Base-by-base conservation (phyloP, 1,140 invertebrate species). In the Ceratoteleas bidentatus region DNA sequence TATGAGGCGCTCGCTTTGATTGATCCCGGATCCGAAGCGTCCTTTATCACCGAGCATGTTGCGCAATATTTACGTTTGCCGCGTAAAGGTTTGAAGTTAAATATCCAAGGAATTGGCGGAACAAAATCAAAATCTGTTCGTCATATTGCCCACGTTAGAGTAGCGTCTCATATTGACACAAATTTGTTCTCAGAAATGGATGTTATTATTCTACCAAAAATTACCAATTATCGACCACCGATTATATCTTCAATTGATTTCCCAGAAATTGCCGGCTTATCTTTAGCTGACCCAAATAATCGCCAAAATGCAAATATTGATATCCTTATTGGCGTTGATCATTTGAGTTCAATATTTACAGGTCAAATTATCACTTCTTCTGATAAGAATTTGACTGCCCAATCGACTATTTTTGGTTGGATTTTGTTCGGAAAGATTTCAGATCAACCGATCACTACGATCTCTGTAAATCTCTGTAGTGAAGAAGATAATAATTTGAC, bases 391-490 rank as follows among this genome's bases (percentile, higher is more conserved):
- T 9, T 56, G 3, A 36, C 13, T 1, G 32, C 53, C 36, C 53
- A 56, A 36, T 56, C 53, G 4, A 11, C 53, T 11, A 24, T 56
- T 14, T 56, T 56, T 36, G 53, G 53, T 3, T 56, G 53, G 33
- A 56, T 56, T 36, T 32, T 56, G 4, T 56, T 33, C 2, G 53
- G 53, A 36, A 4, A 3, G 5, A 0, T 36, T 2, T 36, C 33
- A 3, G 14, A 56, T n/a, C n/a, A 6, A 13, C 2, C 6, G 2
- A 10, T 24, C 9, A 6, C 6, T 52, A 0, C 6, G 1, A 11
- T 52, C 2, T 52, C 50, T 16, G 11, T 52, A 4, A 24, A 52
- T 52, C 50, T 32, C 33, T 52, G 50, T 32, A 32, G 50, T 33
- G 15, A 52, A 11, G 24, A 32, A 32, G 11, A 52, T 52, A 2